phyloP scores from a whole-genome alignment of 1,140 invertebrate genomes.

The Drosophila orosa region DNA sequence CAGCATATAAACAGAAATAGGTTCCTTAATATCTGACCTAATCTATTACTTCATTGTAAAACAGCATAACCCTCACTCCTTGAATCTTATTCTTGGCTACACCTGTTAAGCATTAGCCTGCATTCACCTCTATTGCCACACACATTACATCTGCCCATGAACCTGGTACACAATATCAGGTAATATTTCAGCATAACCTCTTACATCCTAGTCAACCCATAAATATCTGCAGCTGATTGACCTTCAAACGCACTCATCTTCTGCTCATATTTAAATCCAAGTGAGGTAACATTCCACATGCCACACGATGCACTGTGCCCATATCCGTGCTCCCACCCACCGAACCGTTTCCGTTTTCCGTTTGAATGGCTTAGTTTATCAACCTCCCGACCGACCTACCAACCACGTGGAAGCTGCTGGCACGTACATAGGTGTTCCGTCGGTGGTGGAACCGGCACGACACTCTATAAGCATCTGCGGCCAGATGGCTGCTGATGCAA shows the following conservation, averaged over 20 bases:
- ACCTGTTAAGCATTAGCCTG: background rate
- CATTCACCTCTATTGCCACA: background rate
- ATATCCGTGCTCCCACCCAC: background rate
- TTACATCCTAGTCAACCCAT: background rate
- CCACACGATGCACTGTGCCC: background rate
- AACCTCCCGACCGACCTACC: constrained; percentile 3
- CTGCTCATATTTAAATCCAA: background rate
- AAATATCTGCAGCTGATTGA: constrained; percentile 18
- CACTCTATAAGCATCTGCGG: constrained; percentile 21
- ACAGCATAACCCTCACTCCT: background rate
- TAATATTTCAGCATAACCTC: background rate
- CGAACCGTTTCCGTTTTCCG: constrained; percentile 15
- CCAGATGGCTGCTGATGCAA: constrained; percentile 28
- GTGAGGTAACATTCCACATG: constrained; percentile 2
- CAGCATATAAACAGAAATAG: background rate
- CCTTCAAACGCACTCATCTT: constrained; percentile 2
- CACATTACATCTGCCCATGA: background rate
- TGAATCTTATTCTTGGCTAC: background rate
- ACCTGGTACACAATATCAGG: background rate
- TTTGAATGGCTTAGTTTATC: constrained; percentile 27
- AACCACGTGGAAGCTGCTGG: background rate
- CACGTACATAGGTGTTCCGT: constrained; percentile 15
- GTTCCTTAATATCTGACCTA: too few relatives aligned
- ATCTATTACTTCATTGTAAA: background rate
- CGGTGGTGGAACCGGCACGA: background rate